phyloP scores from a whole-genome alignment of 2,888 invertebrate species.

The Trachelus tabidus region DNA sequence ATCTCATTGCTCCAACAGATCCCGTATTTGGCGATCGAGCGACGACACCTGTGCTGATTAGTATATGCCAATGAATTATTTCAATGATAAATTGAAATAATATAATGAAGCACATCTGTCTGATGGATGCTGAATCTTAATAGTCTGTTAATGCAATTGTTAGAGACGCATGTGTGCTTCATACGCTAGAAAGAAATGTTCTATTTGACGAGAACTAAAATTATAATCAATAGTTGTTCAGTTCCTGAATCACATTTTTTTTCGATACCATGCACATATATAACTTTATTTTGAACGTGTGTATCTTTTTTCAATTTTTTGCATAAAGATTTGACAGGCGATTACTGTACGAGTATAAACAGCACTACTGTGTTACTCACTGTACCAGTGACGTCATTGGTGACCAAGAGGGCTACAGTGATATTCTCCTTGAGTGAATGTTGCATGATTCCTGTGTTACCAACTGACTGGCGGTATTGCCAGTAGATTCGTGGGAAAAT shows the following conservation, averaged over 20 bases:
- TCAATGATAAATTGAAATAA: background rate
- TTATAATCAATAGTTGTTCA: background rate
- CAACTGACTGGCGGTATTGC: no score
- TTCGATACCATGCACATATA: background rate
- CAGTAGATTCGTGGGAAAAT: no score
- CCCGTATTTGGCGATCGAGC: constrained; percentile 40
- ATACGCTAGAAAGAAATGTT: background rate
- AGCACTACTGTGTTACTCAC: no score
- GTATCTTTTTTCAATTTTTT: no score
- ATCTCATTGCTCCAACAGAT: constrained; percentile 23
- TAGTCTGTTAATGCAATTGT: background rate
- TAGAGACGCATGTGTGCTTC: background rate
- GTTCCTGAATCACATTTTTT: background rate
- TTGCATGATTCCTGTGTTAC: no score
- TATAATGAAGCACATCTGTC: background rate
- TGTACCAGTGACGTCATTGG: no score
- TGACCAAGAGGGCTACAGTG: no score
- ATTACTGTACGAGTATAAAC: no score
- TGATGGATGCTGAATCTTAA: background rate
- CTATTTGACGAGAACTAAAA: background rate
- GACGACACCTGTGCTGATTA: constrained; percentile 38
- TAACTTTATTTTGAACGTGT: no score
- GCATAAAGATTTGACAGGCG: no score
- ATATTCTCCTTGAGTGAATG: no score
- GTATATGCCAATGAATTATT: constrained; percentile 10